Percentiles rank a stretch among this genome's conserved stretches.
These are phyloP conservation scores for Rhinoptilus africanus DNA, from an alignment of 2,113 vertebrate species.

Conservation along the genomic window DNA sequence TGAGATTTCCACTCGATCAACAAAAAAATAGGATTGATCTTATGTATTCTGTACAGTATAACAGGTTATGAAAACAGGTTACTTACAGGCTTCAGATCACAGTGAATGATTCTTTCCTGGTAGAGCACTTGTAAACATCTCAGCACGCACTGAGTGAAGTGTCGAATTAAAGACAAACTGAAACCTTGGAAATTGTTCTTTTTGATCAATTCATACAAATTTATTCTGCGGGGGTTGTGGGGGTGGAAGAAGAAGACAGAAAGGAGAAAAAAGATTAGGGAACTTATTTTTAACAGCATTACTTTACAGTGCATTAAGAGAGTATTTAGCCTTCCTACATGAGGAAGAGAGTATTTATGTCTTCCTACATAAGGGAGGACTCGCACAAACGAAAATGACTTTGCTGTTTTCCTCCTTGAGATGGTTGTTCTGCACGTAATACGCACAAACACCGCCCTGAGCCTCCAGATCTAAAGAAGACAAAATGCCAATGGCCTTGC, in stretches of 20 bases:
- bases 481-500: background rate
- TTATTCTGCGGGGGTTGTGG: slow-evolving; percentile 76
- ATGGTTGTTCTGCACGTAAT: background rate
- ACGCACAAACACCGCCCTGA: background rate
- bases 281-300: background rate
- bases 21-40: background rate
- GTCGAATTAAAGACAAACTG: slow-evolving; percentile 83
- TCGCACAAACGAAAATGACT: background rate
- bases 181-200: slow-evolving; percentile 95
- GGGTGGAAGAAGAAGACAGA: background rate
- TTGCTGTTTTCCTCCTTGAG: background rate
- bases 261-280: background rate
- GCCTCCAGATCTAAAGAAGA: background rate
- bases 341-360: background rate
- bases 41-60: background rate
- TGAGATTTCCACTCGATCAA: background rate
- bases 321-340: background rate
- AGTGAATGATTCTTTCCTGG: slow-evolving; percentile 92
- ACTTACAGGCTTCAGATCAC: slow-evolving; percentile 92
- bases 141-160: slow-evolving; percentile 85
- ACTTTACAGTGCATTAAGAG: background rate
- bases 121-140: slow-evolving; percentile 92
- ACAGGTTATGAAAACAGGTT: background rate
- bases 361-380: background rate
- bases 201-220: slow-evolving; percentile 92